Conservation (phyloP, 2,113 vertebrate species). For the Trematomus loennbergii region DNA sequence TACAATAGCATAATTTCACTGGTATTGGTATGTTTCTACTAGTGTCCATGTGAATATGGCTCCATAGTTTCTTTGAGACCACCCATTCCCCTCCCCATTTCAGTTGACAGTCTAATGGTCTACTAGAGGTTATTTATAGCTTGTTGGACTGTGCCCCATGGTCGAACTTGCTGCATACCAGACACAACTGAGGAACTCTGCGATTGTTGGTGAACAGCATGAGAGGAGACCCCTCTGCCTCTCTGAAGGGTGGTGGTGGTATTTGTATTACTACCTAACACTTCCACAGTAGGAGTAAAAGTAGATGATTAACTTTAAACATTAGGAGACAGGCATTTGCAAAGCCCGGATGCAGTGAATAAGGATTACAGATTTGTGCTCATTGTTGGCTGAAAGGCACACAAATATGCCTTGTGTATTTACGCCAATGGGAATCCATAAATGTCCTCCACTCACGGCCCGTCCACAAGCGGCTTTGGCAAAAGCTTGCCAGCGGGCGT, state of each 20-base stretch:
- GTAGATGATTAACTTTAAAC: background rate
- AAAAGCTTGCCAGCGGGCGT: too few species aligned
- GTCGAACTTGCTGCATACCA: constrained; percentile 55
- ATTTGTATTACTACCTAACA: constrained; percentile 16
- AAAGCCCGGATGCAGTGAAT: background rate
- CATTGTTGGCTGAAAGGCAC: background rate
- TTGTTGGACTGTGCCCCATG: constrained; percentile 38
- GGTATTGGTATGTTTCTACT: too few species aligned
- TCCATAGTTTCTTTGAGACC: background rate
- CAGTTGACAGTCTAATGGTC: constrained; percentile 49
- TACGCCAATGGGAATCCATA: background rate
- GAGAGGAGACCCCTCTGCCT: constrained; percentile 31
- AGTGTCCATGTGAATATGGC: constrained; percentile 8
- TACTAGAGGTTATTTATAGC: constrained; percentile 65
- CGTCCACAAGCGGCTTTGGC: too few species aligned
- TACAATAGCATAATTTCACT: too few species aligned
- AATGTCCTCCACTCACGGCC: background rate
- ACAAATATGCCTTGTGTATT: background rate
- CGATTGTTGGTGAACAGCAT: constrained; percentile 49
- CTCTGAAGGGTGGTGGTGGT: constrained; percentile 26
- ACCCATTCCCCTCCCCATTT: background rate
- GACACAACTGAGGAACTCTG: constrained; percentile 51
- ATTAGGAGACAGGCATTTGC: background rate
- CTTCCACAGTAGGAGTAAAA: background rate
- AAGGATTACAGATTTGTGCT: background rate